Evolutionary conservation across 1,140 invertebrate species (phyloP).

Genomic region (Palaemon carinicauda): DNA sequence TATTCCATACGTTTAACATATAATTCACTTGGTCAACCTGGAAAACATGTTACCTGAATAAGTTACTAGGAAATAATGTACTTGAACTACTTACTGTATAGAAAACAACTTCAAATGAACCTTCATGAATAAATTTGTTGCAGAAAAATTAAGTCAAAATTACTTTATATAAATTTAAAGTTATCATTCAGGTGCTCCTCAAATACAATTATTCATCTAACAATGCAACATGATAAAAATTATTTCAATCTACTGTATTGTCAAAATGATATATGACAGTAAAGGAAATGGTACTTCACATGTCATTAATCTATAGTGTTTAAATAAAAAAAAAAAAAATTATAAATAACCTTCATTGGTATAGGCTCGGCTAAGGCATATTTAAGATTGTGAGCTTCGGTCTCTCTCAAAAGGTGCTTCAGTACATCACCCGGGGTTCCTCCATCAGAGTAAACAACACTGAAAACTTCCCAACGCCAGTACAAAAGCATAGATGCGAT

Average conservation of each 20-base stretch:
- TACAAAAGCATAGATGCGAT: slow-evolving; percentile 60
- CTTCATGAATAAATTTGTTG: background rate
- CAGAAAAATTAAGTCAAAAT: background rate
- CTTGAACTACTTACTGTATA: background rate
- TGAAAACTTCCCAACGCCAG: slow-evolving; percentile 61
- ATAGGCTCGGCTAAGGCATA: slow-evolving; percentile 44
- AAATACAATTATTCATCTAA: too few relatives aligned
- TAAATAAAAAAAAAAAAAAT: background rate
- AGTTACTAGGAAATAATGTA: background rate
- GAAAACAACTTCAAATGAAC: background rate
- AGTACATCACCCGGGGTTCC: slow-evolving; percentile 60
- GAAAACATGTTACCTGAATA: background rate
- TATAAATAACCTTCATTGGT: slow-evolving; percentile 44
- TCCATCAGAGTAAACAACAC: slow-evolving; percentile 61
- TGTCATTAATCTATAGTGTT: too few relatives aligned
- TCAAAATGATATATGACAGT: too few relatives aligned
- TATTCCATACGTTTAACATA: slow-evolving; percentile 55
- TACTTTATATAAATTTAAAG: too few relatives aligned
- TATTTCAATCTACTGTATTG: too few relatives aligned
- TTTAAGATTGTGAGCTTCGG: slow-evolving; percentile 54
- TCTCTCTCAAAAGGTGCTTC: slow-evolving; percentile 58
- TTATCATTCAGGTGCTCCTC: background rate
- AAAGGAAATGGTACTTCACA: too few relatives aligned
- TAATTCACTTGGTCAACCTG: slow-evolving; percentile 38
- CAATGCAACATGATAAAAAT: too few relatives aligned